Percentiles rank a stretch among this genome's conserved stretches.
phyloP scores from a whole-genome alignment of 2,113 vertebrate species.

The Macquaria australasica region DNA sequence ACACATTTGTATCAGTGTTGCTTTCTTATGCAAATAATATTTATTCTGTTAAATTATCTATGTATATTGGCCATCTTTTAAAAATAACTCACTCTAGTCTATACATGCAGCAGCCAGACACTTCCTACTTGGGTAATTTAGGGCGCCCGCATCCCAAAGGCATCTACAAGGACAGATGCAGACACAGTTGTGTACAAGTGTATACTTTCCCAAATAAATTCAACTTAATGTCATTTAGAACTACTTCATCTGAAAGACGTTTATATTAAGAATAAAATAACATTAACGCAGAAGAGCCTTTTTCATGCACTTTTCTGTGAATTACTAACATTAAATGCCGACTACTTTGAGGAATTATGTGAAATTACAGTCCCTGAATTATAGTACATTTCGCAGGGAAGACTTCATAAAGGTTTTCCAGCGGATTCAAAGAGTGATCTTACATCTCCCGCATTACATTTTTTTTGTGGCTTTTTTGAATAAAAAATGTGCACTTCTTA shows the following conservation, averaged over 20 bases:
- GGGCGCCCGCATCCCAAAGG: background rate
- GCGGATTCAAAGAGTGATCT: background rate
- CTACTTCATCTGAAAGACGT: conserved; percentile 3
- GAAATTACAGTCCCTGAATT: conserved; percentile 25
- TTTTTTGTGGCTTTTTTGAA: background rate
- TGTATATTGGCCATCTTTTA: conserved; percentile 12
- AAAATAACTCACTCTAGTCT: background rate
- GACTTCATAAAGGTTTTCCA: conserved; percentile 16
- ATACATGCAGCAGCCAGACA: conserved; percentile 8
- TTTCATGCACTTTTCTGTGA: conserved; percentile 20
- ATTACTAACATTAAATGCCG: conserved; percentile 8
- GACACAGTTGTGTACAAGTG: background rate
- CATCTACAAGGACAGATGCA: conserved; percentile 27
- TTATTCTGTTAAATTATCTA: background rate
- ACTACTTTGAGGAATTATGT: conserved; percentile 11
- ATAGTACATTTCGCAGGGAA: conserved; percentile 14
- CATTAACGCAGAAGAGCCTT: background rate
- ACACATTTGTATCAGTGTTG: background rate
- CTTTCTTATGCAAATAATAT: background rate
- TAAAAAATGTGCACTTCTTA: background rate
- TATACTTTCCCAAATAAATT: conserved; percentile 31
- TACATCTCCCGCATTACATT: background rate
- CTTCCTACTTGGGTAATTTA: background rate
- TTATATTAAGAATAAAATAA: conserved; percentile 5
- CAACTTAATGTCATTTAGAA: conserved; percentile 3